Conservation (phyloP, 2,888 invertebrate species). For the Xestia c-nigrum region DNA sequence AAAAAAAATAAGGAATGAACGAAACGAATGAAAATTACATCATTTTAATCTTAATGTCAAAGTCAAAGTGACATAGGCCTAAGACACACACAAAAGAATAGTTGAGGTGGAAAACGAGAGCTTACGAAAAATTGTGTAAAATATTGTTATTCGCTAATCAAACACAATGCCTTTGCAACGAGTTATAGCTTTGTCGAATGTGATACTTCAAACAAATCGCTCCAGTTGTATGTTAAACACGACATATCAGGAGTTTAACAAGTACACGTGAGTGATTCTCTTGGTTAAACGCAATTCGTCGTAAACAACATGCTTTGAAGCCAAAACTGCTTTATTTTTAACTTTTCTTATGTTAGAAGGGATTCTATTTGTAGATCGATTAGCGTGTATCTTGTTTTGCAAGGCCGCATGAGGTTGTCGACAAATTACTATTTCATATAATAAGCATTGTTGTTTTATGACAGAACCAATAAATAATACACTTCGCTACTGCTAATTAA, state of each 20-base stretch:
- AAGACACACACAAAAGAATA: neutral
- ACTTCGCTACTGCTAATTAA: neutral
- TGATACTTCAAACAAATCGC: constrained; percentile 73
- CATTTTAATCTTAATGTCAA: constrained; percentile 3
- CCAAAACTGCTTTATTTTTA: constrained; percentile 65
- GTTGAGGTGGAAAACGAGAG: neutral
- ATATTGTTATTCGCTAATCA: neutral
- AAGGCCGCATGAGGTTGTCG: constrained; percentile 34
- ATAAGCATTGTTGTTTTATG: neutral
- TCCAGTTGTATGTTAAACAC: constrained; percentile 65
- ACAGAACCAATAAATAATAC: neutral
- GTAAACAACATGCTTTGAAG: constrained; percentile 64
- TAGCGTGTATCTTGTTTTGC: constrained; percentile 13
- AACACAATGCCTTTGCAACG: constrained; percentile 76
- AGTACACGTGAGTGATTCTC: constrained; percentile 71
- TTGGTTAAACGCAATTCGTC: constrained; percentile 54
- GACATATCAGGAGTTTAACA: constrained; percentile 69
- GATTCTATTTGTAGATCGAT: constrained; percentile 25
- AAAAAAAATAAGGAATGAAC: constrained; percentile 14
- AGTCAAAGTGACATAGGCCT: neutral
- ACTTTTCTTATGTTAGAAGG: constrained; percentile 23
- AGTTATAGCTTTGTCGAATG: constrained; percentile 72
- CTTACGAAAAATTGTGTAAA: neutral
- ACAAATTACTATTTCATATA: neutral
- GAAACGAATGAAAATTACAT: neutral